Evolutionary conservation across 2,888 invertebrate genomes (phyloP).

Genomic region (Parthenolecanium corni): DNA sequence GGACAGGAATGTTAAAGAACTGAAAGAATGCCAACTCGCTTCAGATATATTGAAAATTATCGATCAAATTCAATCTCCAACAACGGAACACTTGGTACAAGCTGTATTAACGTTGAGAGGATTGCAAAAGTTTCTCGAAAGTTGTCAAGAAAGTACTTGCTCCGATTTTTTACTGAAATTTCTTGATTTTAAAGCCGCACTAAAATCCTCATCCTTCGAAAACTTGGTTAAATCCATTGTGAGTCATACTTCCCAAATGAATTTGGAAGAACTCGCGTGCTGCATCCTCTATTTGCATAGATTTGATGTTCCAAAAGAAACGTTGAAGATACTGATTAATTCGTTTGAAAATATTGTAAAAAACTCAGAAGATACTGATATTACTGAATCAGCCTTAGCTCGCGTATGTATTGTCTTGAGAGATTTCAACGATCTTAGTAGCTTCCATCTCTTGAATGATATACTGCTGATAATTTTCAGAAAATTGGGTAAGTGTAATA

Average conservation of each 20-base stretch:
- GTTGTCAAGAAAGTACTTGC: too few relatives aligned
- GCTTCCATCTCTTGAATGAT: too few relatives aligned
- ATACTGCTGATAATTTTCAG: too few relatives aligned
- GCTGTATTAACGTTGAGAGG: constrained; percentile 9
- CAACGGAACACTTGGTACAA: background rate
- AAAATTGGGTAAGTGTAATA: too few relatives aligned
- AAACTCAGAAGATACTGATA: background rate
- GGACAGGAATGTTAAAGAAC: constrained; percentile 3
- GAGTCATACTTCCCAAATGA: background rate
- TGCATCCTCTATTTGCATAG: constrained; percentile 1
- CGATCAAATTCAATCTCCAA: background rate
- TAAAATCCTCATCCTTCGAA: background rate
- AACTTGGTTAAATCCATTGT: background rate
- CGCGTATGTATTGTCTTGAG: background rate
- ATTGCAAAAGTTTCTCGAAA: constrained; percentile 18
- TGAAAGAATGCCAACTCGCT: constrained; percentile 2
- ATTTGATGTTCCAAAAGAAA: background rate
- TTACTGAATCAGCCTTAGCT: background rate
- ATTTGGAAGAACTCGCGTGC: background rate
- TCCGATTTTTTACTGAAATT: background rate
- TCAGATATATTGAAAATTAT: constrained; percentile 10
- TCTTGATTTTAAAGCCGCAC: background rate
- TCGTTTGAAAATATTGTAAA: background rate
- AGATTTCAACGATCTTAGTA: background rate
- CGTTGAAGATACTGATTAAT: background rate